A percentile compares a stretch with the other conserved stretches of the same genome.
Evolutionary conservation across 2,888 invertebrate genomes (phyloP).

Genomic region (Brenthis hecate): DNA sequence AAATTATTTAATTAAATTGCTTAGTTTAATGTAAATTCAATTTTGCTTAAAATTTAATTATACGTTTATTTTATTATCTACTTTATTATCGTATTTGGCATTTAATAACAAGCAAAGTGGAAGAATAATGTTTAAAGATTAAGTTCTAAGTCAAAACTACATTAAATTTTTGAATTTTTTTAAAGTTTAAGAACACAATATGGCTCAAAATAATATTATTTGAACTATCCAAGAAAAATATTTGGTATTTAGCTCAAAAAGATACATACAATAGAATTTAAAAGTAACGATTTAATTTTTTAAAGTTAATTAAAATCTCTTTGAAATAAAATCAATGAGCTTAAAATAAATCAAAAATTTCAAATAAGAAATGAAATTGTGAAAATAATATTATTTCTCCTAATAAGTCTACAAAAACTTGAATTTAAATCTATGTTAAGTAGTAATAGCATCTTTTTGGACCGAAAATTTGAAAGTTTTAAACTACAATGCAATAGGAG

Average conservation of each 20-base stretch:
- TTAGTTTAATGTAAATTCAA: background rate
- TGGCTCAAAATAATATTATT: background rate
- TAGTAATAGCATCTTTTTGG: slow-evolving; percentile 35
- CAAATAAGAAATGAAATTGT: too few relatives aligned
- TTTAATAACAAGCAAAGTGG: background rate
- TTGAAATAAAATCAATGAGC: background rate
- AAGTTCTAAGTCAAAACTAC: background rate
- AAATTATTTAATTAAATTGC: too few relatives aligned
- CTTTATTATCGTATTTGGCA: slow-evolving; percentile 16
- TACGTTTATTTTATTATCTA: background rate
- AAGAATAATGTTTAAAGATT: background rate
- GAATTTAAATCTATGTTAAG: slow-evolving; percentile 18
- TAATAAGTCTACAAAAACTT: background rate
- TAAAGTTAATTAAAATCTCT: background rate
- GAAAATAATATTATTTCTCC: too few relatives aligned
- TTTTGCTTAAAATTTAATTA: background rate
- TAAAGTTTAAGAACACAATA: background rate
- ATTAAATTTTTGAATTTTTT: background rate
- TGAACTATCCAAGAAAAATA: background rate
- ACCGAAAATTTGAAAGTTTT: slow-evolving; percentile 26
- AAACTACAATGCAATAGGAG: background rate
- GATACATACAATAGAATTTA: background rate
- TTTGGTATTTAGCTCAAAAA: too few relatives aligned
- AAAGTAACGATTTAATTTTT: background rate
- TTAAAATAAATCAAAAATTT: too few relatives aligned